phyloP scores from a whole-genome alignment of 1,140 invertebrate genomes.

The Trichonephila inaurata region DNA sequence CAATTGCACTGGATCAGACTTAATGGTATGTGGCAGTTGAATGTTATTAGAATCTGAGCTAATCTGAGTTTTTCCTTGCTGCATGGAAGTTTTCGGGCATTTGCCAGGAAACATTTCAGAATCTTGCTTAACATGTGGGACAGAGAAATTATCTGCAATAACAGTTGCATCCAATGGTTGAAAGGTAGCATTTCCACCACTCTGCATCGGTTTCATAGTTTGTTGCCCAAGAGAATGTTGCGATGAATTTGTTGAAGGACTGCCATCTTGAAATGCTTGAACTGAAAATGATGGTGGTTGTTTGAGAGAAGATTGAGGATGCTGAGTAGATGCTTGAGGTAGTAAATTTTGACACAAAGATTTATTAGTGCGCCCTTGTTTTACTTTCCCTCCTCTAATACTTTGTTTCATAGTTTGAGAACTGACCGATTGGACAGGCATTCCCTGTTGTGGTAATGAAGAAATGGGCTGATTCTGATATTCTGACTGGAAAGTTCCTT shows the following conservation, averaged over 20 bases:
- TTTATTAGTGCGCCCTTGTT: constrained; percentile 53
- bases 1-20: constrained; percentile 6
- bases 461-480: constrained; percentile 45
- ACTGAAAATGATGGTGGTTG: constrained; percentile 70
- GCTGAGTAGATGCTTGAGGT: constrained; percentile 46
- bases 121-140: constrained; percentile 63
- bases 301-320: constrained; percentile 26
- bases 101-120: constrained; percentile 50
- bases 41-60: constrained; percentile 19
- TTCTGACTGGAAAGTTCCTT: constrained; percentile 52
- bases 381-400: constrained; percentile 54
- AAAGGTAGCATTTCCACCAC: constrained; percentile 41
- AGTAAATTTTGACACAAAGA: constrained; percentile 46
- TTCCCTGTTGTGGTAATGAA: background rate
- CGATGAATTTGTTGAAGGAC: background rate
- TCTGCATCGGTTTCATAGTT: constrained; percentile 27
- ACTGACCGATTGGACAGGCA: constrained; percentile 19
- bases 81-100: constrained; percentile 59
- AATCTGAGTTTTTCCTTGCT: constrained; percentile 34
- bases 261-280: constrained; percentile 67
- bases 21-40: constrained; percentile 2
- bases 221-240: constrained; percentile 22
- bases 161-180: constrained; percentile 50
- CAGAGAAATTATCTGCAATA: constrained; percentile 39
- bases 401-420: constrained; percentile 5